Base-by-base conservation (phyloP, 2,888 invertebrate species). In the Oxytorus armatus region DNA sequence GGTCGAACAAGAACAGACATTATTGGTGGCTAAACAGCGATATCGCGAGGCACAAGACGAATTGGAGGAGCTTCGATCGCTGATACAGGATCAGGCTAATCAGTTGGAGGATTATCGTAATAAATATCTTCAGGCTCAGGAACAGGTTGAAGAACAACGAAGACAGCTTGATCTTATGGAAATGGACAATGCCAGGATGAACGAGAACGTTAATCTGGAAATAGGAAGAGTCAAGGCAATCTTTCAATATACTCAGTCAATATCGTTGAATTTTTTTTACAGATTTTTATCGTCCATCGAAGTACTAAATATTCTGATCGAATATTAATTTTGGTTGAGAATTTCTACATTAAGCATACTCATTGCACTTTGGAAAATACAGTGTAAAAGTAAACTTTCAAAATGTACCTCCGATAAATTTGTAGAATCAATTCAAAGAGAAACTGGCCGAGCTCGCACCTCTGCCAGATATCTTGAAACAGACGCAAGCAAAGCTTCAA, bases 81-180 rank as follows among this genome's bases (percentile, higher is more conserved):
- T 95, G 23, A 93, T 95, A 86, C 94, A 95, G 84, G 95, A 96
- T 83, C 95, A 95, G 86, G 94, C 94, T 68, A 92, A 93, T 5
- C 95, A 95, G 89, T 88, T 95, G 7, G 95, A 95, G 82, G 95
- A 95, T 85, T 96, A 96, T 87, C 93, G 95, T 66, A 95, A 95
- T 80, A 96, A 95, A 87, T 92, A 89, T 83, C 81, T 92, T n/a
- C 88, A 89, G 84, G 95, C 95, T 0, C 95, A 95, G 86, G 95
- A 96, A 89, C 90, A 94, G 61, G 95, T 95, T 0, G 96, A 96
- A 88, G 96, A 96, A 88, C 95, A 95, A 88, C 92, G 93, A 0
- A 92, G 95, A 0, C 95, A 95, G 86, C 93, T 96, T 87, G 95
- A 95, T 81, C 92, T 95, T 88, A 95, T 95, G 94, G 95, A 96